Evolutionary conservation across 2,113 vertebrate genomes (phyloP).

Genomic region (Myocastor coypus): DNA sequence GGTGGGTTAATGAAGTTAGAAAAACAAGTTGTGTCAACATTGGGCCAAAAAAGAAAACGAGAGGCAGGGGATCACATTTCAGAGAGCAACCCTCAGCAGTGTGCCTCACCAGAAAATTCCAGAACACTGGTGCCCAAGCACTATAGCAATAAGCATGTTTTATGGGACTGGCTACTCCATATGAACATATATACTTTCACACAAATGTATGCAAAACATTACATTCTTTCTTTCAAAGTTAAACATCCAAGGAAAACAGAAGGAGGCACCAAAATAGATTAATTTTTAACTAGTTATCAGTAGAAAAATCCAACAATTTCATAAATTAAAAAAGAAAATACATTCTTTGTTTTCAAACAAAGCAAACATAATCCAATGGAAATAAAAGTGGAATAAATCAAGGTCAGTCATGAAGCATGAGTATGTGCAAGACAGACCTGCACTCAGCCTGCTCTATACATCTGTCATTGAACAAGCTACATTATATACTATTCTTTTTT

Average conservation of each 20-base stretch:
- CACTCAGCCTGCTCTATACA: not conserved
- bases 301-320: constrained; percentile 46
- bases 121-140: not conserved
- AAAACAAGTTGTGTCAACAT: constrained; percentile 56
- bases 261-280: not conserved
- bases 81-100: not conserved
- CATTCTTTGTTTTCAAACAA: not conserved
- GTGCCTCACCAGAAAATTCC: not conserved
- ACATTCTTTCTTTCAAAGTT: not conserved
- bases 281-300: not conserved
- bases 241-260: constrained; percentile 2
- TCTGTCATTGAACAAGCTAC: not conserved
- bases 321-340: constrained; percentile 43
- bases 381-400: constrained; percentile 68
- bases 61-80: not conserved
- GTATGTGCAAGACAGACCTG: not conserved
- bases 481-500: no score
- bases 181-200: not conserved
- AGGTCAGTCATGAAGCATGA: constrained; percentile 37
- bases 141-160: not conserved
- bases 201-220: not conserved
- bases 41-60: not conserved
- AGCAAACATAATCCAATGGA: constrained; percentile 60
- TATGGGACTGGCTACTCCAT: not conserved
- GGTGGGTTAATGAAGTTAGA: constrained; percentile 25